Conservation (phyloP, 2,888 invertebrate species). For the Norana najaformis region DNA sequence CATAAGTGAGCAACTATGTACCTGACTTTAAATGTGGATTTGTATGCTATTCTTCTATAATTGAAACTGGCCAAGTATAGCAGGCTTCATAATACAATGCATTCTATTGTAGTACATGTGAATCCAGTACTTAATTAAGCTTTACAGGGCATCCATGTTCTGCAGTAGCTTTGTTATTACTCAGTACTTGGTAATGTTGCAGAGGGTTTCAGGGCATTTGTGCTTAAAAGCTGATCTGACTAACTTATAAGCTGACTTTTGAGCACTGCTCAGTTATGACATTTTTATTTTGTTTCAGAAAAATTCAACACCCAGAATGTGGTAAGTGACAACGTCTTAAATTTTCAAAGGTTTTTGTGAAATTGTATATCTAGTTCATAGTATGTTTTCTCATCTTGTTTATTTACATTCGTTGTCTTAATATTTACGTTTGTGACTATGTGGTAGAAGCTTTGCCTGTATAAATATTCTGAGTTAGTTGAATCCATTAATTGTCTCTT, state of each 20-base stretch:
- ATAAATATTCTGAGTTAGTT: too few species aligned
- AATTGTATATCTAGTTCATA: neutral
- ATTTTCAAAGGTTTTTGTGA: neutral
- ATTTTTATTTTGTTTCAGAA: constrained; percentile 26
- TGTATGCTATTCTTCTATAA: too few species aligned
- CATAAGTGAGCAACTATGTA: too few species aligned
- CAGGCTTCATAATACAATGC: too few species aligned
- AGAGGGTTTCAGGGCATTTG: neutral
- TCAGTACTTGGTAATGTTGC: too few species aligned
- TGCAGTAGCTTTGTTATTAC: too few species aligned
- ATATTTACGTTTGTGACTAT: neutral
- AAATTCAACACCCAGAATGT: constrained; percentile 31
- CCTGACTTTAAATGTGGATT: too few species aligned
- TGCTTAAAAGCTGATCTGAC: neutral
- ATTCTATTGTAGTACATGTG: too few species aligned
- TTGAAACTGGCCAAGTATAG: too few species aligned
- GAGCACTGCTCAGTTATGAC: neutral
- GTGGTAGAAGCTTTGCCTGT: neutral
- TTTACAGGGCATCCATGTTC: too few species aligned
- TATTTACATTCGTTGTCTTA: neutral
- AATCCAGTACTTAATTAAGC: too few species aligned
- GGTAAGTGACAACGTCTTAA: constrained; percentile 22
- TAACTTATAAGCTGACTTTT: neutral
- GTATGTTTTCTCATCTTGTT: neutral
- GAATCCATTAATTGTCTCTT: too few species aligned